phyloP scores from a whole-genome alignment of 2,888 invertebrate genomes.

The Ochropacha duplaris region DNA sequence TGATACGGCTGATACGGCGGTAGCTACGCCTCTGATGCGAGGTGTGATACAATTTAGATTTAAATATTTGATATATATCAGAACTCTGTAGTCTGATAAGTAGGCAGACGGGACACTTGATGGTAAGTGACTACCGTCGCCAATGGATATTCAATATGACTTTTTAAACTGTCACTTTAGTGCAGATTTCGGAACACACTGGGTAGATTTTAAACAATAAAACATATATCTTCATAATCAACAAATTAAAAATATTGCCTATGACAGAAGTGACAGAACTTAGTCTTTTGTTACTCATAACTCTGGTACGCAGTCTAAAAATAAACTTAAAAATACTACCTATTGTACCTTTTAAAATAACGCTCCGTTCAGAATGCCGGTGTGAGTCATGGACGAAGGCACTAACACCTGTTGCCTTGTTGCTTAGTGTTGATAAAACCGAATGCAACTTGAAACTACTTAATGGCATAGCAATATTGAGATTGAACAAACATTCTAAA shows the following conservation, averaged over 20 bases:
- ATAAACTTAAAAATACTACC: slow-evolving; percentile 11
- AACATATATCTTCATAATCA: background rate
- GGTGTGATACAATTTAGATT: background rate
- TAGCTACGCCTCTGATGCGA: too few species aligned
- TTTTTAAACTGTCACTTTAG: too few species aligned
- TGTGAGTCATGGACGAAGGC: background rate
- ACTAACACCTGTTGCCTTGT: background rate
- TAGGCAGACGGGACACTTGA: too few species aligned
- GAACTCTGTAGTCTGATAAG: too few species aligned
- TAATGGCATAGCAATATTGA: background rate
- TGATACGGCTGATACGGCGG: too few species aligned
- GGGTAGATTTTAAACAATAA: too few species aligned
- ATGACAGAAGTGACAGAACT: background rate
- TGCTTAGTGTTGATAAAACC: background rate
- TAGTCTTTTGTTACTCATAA: slow-evolving; percentile 16
- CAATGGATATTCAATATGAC: too few species aligned
- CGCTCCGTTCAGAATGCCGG: background rate
- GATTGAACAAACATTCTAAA: background rate
- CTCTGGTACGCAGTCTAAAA: slow-evolving; percentile 21
- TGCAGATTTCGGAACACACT: too few species aligned
- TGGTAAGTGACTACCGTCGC: too few species aligned
- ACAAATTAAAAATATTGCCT: background rate
- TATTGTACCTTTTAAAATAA: background rate
- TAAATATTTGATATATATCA: too few species aligned
- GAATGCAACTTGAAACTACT: background rate